Base-by-base conservation (phyloP, 2,888 invertebrate species). In the Acleris literana region DNA sequence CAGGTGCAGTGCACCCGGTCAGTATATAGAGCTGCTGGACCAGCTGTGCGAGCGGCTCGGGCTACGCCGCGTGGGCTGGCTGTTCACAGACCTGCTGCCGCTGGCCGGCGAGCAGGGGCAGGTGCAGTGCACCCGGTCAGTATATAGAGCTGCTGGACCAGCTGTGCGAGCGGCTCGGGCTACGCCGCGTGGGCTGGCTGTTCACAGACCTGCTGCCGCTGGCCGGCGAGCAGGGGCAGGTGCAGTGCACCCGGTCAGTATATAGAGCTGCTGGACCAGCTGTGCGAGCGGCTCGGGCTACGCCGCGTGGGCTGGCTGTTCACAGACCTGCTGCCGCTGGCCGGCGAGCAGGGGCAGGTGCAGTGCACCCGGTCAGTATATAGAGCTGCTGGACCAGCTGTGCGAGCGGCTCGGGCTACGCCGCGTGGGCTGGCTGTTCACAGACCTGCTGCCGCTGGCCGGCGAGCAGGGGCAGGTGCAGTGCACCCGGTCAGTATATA, bases 21-120 rank as follows among this genome's bases (percentile, higher is more conserved):
- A 67, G 76, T 54, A 39, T 39, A 39, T 39, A 39, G 89, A 87
- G n/a, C 87, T 95, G 68, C 96, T 98, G 39, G 95, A 96, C 69
- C 94, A 95, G 77, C 93, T 99, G 72, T 97, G 98, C 49, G 98
- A 48, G 88, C 83, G 33, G 64, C 94, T 99, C 66, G 97, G 97
- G 22, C 93, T 99, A 77, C 89, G 91, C 70, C 86, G 86, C 74
- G 96, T 99, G 70, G 99, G 99, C 65, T 99, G 99, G 99, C 97
- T 99, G 76, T 99, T 99, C 90, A 99, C 99, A 18, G 99, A 99
- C 94, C 94, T 99, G 71, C 17, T 13, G n/a, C 44, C 16, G n/a
- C 51, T 20, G 29, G 7, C 46, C 39, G 16, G n/a, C 29, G 17
- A 16, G 53, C 29, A n/a, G 29, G 53, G 29, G 17, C 97, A 97